phyloP scores from a whole-genome alignment of 2,888 invertebrate species.

The Lomographa bimaculata region DNA sequence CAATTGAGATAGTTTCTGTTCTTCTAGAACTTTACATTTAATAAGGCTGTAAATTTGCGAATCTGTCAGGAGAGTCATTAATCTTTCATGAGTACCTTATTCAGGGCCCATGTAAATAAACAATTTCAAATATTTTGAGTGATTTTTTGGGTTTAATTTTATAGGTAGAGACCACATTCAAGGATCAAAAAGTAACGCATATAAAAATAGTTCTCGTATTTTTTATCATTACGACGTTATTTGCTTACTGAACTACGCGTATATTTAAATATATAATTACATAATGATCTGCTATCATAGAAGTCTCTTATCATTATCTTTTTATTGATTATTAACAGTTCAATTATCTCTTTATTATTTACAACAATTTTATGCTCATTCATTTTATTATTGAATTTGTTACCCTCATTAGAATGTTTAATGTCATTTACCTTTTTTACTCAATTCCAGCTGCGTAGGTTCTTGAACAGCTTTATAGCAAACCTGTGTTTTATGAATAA shows the following conservation, averaged over 20 bases:
- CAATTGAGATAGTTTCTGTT: too few species aligned
- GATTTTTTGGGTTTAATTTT: too few species aligned
- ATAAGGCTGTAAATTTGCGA: too few species aligned
- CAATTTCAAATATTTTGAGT: too few species aligned
- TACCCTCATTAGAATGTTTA: slow-evolving; percentile 15
- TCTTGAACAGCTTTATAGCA: slow-evolving; percentile 6
- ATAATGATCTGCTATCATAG: slow-evolving; percentile 10
- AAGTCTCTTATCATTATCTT: slow-evolving; percentile 13
- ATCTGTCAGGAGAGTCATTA: too few species aligned
- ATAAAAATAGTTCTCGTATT: too few species aligned
- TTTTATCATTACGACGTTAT: slow-evolving; percentile 2
- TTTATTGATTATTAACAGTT: slow-evolving; percentile 14
- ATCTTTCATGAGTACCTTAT: too few species aligned
- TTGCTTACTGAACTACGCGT: slow-evolving; percentile 20
- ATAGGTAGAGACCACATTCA: too few species aligned
- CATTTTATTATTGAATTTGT: slow-evolving; percentile 1
- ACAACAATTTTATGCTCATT: not conserved
- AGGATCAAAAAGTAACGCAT: too few species aligned
- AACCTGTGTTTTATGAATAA: slow-evolving; percentile 21
- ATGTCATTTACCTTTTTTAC: slow-evolving; percentile 18
- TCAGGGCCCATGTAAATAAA: too few species aligned
- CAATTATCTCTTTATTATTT: slow-evolving; percentile 15
- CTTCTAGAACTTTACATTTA: slow-evolving; percentile 6
- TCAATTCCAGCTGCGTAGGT: slow-evolving; percentile 12
- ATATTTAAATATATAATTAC: slow-evolving; percentile 2